Base-by-base conservation (phyloP, 2,797 vertebrate species). In the Poecilia gillii region DNA sequence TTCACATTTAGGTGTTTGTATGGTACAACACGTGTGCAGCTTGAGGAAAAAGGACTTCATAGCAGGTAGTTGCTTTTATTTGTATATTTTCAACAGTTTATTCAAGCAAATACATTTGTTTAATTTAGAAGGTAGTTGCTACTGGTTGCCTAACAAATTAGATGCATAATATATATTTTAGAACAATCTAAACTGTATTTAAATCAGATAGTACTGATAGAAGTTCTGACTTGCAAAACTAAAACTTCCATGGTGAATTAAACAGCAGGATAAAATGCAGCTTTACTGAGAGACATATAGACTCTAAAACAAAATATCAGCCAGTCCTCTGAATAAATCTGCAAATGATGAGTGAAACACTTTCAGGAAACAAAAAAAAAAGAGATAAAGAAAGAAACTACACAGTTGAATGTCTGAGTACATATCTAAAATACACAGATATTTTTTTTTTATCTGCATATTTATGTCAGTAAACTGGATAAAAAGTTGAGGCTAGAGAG, bases 301-400 rank as follows among this genome's bases (percentile, higher is more conserved):
- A 77, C 81, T 51, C 16, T 6, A 79, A 68, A 47, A 77, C 28
- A 33, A 51, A 75, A 86, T 80, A 84, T 81, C 46, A 70, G 5
- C 59, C 25, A 89, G 80, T 79, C 72, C 68, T 85, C 81, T 84
- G 80, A 91, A 87, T 89, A 85, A 76, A 88, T 84, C 80, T 68
- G 75, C 47, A 76, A 72, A 82, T 90, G 85, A 87, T 85, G 85
- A 91, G 85, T 88, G 84, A 89, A 89, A 79, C 47, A 55, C 78
- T 80, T 88, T 72, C 49, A 3, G 6, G 73, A 66, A 47, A 73
- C 73, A 74, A 78, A 13, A 28, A 11, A 28, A 36, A 8, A 25
- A n/a, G 62, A 77, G 45, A 79, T 70, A 79, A 6, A 46, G 31
- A 1, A 78, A 57, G 25, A 81, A 18, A 47, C 74, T 72, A 74